Base-by-base conservation (phyloP, 1,140 invertebrate species). In the Thaumatotibia leucotreta region DNA sequence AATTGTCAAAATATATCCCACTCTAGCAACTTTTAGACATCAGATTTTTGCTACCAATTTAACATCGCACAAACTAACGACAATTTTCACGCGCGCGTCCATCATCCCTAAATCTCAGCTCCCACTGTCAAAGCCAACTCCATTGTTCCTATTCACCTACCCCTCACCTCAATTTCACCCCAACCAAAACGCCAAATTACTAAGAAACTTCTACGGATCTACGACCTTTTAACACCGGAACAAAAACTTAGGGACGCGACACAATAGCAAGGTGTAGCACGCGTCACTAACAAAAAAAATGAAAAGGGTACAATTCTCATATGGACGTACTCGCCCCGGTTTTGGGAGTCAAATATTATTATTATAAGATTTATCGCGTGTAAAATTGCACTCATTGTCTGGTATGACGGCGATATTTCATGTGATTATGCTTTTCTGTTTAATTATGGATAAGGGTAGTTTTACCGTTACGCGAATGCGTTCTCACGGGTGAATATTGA, bases 271-370 rank as follows among this genome's bases (percentile, higher is more conserved):
- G 39, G 39, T 45, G 39, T 45, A 45, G 39, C 39, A 45, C 39
- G 35, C 32, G 35, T 63, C 62, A 39, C 24, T 17, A n/a, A 22
- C 52, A 24, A 58, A 27, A 27, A 27, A 27, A 45, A 45, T 45
- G 39, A 45, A 45, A 45, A 29, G 27, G 52, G 29, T 31, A 32
- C 17, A n/a, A n/a, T n/a, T n/a, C n/a, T n/a, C n/a, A n/a, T n/a
- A 35, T 45, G n/a, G 29, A 3, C 17, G 4, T 14, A n/a, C 4
- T 6, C 27, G 31, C 20, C 31, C 22, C n/a, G n/a, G 3, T 14
- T 45, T 45, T 22, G 33, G 17, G 35, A 62, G 62, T 63, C 35
- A 63, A 63, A 63, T 63, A 63, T 63, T 63, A 45, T 63, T 63
- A 63, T 63, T 63, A 45, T 4, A 39, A 45, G 35, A 63, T 63